These are phyloP conservation scores for Pimpla rufipes DNA, from an alignment of 2,888 invertebrate species.

Conservation along the genomic window DNA sequence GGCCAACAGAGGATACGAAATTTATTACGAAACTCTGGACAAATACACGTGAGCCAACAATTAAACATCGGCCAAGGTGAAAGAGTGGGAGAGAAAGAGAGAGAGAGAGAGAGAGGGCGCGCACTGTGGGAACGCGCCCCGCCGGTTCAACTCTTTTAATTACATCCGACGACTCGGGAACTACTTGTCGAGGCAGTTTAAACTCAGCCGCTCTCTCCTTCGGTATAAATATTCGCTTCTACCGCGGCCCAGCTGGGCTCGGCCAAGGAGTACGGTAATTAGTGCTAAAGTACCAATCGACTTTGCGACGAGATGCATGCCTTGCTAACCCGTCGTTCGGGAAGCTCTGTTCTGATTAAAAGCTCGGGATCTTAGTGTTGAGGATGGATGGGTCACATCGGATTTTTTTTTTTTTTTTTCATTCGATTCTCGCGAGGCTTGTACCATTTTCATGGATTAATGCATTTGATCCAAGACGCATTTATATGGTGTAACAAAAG, in stretches of 20 bases:
- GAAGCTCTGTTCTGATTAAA: conserved; percentile 2
- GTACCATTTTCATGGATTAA: neutral
- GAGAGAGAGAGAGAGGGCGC: neutral
- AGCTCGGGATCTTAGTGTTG: neutral
- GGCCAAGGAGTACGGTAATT: conserved; percentile 36
- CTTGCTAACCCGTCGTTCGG: neutral
- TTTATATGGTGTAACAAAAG: no score
- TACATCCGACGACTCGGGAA: conserved; percentile 39
- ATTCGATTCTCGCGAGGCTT: neutral
- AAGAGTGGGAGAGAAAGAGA: neutral
- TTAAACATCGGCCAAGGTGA: conserved; percentile 40
- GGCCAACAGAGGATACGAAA: conserved; percentile 52
- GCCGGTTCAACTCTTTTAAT: conserved; percentile 55
- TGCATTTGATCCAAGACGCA: no score
- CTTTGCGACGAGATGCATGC: conserved; percentile 21
- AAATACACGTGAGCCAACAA: conserved; percentile 54
- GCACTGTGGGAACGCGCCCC: neutral
- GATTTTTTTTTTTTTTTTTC: conserved; percentile 3
- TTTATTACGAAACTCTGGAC: conserved; percentile 62
- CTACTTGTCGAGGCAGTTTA: conserved; percentile 39
- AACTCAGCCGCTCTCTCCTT: conserved; percentile 16
- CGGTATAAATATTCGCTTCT: conserved; percentile 29
- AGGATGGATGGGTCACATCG: neutral
- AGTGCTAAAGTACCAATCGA: conserved; percentile 27
- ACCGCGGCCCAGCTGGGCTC: neutral